Evolutionary conservation across 2,888 invertebrate genomes (phyloP), one percentile per base, ranked within the genome.

Genomic region (Glaucopsyche alexis): DNA sequence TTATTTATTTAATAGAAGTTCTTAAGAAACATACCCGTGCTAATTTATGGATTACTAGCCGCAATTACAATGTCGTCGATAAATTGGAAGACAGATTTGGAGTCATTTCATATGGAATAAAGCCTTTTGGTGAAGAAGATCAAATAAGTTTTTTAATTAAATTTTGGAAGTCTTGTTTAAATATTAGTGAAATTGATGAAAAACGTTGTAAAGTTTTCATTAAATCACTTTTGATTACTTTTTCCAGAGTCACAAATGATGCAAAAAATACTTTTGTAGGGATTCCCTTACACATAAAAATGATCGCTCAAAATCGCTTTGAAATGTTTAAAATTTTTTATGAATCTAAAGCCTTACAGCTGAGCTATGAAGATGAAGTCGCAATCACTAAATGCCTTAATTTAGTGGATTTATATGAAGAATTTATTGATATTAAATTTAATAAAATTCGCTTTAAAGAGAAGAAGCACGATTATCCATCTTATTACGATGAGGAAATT

Each of bases 301-400:
- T 71, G 71, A 60, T 71, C 16, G 71, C 71, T n/a, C 60, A 71
- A 64, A 71, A 60, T 64, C 47, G 45, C 42, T 64, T 64, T 29
- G 7, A 13, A 7, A 71, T 60, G 29, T 71, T 71, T 19, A 19
- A 47, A 7, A 60, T 45, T 13, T 71, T 71, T 64, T 71, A 71
- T 45, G 64, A 71, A 64, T 71, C 71, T 64, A 52, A 45, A 19
- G 71, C 13, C 16, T 40, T n/a, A 38, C 29, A 65, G 4, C 40
- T 65, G 3, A 65, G n/a, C n/a, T 16, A 38, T 14, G 65, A 65
- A 65, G 29, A 65, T 9, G 14, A 40, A 14, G 14, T 13, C 7
- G 40, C 7, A 40, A 40, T 65, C 13, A 40, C 13, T 14, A 65
- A 65, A 65, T 38, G 65, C 6, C 65, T 65, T 13, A 14, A 65